Base-by-base conservation (phyloP, 2,888 invertebrate genomes). In the Perithous albicinctus region DNA sequence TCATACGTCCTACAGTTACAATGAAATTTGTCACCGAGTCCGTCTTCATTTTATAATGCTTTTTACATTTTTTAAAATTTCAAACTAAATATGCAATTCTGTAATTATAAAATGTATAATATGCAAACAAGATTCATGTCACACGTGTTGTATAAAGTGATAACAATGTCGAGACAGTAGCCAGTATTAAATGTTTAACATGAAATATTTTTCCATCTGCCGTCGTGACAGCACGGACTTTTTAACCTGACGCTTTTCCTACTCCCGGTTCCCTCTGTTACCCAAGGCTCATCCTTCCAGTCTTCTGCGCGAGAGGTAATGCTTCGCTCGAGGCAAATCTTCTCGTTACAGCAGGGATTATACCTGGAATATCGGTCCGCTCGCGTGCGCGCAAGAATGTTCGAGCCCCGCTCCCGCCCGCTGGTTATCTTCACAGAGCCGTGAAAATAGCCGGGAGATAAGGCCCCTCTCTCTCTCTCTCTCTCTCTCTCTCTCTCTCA, bases 281-380 rank as follows among this genome's bases (percentile, higher is more conserved):
- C 23, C 41, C 54, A 56, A 69, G 63, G 18, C 35, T 54, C 35
- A 66, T 72, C 23, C 23, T 41, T 72, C 32, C 69, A 23, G 70
- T 18, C 63, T 81, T 76, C 66, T 41, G 66, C 48, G 56, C 64
- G 7, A 54, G 63, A 32, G 46, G 38, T 26, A 51, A 61, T 18
- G 48, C 56, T 59, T 61, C 61, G 69, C 63, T 69, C 66, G 63
- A 64, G 77, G 76, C 72, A 83, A 84, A 79, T 83, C 79, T 83
- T 79, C 80, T 76, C 78, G 73, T 80, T 80, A 83, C 79, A 84
- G 63, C 66, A 15, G 2, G 66, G 78, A 84, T 83, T 83, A 81
- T 84, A 79, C 81, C 81, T 59, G 75, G 73, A 83, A 81, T 80
- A 80, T 80, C 63, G 78, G 78, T 79, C 29, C 75, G 56, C 66